Conservation (phyloP, 2,113 vertebrate genomes). For the Sterrhoptilus dennistouni region DNA sequence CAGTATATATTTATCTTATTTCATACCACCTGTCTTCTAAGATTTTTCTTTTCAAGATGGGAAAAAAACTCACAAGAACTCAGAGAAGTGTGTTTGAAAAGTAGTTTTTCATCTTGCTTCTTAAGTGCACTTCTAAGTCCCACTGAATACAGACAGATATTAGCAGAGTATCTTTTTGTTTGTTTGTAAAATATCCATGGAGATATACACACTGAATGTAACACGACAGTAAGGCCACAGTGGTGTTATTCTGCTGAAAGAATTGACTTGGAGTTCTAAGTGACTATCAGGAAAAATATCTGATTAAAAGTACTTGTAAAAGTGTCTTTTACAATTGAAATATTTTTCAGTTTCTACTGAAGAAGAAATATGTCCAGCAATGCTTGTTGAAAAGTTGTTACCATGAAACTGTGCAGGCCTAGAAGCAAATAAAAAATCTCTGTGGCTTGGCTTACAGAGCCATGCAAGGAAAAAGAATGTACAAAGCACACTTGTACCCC, state of each 20-base stretch:
- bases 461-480: background rate
- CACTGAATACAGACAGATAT: background rate
- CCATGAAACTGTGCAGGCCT: background rate
- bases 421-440: background rate
- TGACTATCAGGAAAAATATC: background rate
- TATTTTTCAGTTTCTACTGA: background rate
- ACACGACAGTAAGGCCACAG: background rate
- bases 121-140: background rate
- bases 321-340: background rate
- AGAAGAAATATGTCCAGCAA: background rate
- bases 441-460: background rate
- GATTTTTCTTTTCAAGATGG: background rate
- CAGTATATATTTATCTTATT: background rate
- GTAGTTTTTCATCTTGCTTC: background rate
- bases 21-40: background rate
- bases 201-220: background rate
- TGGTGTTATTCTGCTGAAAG: background rate
- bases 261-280: background rate
- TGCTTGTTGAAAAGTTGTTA: background rate
- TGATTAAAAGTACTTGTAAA: background rate
- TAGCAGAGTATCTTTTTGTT: background rate
- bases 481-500: background rate
- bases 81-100: background rate
- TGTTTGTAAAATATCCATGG: background rate
- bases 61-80: background rate